These are phyloP conservation scores for Papilio machaon DNA, from an alignment of 1,140 invertebrate species.

Conservation along the genomic window DNA sequence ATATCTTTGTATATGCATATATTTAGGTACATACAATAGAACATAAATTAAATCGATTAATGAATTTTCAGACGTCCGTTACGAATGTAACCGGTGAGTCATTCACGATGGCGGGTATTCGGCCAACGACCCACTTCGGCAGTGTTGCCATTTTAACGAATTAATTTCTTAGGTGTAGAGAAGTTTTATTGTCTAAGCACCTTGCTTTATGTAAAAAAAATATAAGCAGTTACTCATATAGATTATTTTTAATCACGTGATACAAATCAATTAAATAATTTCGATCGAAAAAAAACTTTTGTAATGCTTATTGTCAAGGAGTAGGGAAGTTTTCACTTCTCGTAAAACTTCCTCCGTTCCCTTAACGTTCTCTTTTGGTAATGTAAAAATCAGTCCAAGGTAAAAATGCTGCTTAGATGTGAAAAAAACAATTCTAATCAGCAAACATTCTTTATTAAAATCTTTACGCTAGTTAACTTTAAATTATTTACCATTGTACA, in stretches of 20 bases:
- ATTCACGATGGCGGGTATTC: conserved; percentile 66
- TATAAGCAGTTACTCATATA: not conserved
- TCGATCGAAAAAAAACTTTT: no score
- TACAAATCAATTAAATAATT: not conserved
- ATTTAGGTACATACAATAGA: not conserved
- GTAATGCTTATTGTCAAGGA: no score
- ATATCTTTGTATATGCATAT: not conserved
- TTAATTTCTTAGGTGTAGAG: not conserved
- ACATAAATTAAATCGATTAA: conserved; percentile 40
- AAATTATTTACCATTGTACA: no score
- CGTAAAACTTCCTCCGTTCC: no score
- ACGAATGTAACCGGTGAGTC: conserved; percentile 66
- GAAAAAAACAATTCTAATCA: no score
- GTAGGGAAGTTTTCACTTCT: no score
- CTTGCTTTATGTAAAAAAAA: not conserved
- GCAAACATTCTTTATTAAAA: no score
- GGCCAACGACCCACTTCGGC: conserved; percentile 77
- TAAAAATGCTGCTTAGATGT: no score
- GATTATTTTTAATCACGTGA: no score
- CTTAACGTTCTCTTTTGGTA: no score
- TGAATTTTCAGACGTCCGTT: conserved; percentile 56
- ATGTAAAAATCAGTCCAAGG: no score
- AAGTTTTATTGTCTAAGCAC: not conserved
- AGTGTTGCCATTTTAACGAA: conserved; percentile 49
- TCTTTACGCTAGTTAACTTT: no score